Conservation (phyloP, 2,113 vertebrate genomes). For the Xiphias gladius region DNA sequence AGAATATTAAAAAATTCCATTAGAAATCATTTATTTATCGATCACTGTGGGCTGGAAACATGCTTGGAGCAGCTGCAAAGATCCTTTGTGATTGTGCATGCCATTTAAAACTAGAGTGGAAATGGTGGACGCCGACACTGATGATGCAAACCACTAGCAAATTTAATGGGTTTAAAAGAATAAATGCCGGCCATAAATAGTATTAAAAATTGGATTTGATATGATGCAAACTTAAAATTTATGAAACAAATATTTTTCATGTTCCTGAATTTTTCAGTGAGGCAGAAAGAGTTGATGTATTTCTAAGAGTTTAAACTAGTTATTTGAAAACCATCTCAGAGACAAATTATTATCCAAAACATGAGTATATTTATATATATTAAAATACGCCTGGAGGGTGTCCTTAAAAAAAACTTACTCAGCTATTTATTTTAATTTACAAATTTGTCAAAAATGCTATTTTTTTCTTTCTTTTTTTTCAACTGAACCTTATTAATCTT, state of each 20-base stretch:
- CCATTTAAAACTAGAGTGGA: not conserved
- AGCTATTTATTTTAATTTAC: not conserved
- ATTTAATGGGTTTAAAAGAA: not conserved
- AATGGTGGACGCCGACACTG: not conserved
- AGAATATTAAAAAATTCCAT: not conserved
- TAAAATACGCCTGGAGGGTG: not conserved
- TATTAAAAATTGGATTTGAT: not conserved
- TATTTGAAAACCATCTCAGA: not conserved
- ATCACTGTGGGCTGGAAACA: not conserved
- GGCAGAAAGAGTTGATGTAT: not conserved
- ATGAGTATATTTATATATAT: not conserved
- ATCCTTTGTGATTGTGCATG: not conserved
- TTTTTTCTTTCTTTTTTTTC: not conserved
- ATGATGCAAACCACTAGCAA: not conserved
- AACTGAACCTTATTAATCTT: conserved; percentile 59
- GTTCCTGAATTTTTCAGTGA: not conserved
- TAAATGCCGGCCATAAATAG: not conserved
- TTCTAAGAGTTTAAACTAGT: not conserved
- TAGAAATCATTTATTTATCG: not conserved
- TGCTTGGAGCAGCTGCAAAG: not conserved
- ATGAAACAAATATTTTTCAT: not conserved
- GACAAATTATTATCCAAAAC: not conserved
- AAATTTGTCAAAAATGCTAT: not conserved
- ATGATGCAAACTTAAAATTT: not conserved
- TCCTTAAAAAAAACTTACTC: not conserved